Conservation (phyloP, 2,888 invertebrate species). For the Eupithecia subfuscata region DNA sequence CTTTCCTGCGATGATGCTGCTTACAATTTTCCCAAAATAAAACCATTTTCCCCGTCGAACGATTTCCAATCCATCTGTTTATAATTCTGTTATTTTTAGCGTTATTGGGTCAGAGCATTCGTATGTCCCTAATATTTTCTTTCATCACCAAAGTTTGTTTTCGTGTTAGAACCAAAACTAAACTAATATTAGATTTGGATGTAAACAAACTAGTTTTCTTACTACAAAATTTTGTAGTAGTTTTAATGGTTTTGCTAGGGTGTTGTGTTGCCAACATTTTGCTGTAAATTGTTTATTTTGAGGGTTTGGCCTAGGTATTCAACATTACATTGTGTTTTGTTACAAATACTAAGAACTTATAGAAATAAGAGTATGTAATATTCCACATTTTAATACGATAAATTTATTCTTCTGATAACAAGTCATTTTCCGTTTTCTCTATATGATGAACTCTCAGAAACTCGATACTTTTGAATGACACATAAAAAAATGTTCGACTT, state of each 20-base stretch:
- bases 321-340: constrained; percentile 1
- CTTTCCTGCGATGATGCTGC: not conserved
- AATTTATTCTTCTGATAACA: not conserved
- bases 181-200: constrained; percentile 42
- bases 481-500: not conserved
- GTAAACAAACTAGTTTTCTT: constrained; percentile 42
- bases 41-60: constrained; percentile 2
- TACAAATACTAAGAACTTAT: not conserved
- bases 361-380: not conserved
- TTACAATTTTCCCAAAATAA: not conserved
- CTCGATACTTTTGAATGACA: not conserved
- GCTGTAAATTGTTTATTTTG: constrained; percentile 11
- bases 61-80: constrained; percentile 21
- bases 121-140: constrained; percentile 34
- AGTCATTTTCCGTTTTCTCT: not conserved
- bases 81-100: constrained; percentile 30
- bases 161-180: constrained; percentile 37
- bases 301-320: not conserved
- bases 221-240: constrained; percentile 35
- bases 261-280: constrained; percentile 35
- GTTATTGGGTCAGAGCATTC: constrained; percentile 31
- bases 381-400: not conserved
- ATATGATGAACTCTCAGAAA: not conserved
- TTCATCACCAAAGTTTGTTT: constrained; percentile 43
- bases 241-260: constrained; percentile 28